A percentile compares a stretch with the other conserved stretches of the same genome.
phyloP scores from a whole-genome alignment of 2,797 vertebrate genomes.

The Parotocinclus haroldoi region DNA sequence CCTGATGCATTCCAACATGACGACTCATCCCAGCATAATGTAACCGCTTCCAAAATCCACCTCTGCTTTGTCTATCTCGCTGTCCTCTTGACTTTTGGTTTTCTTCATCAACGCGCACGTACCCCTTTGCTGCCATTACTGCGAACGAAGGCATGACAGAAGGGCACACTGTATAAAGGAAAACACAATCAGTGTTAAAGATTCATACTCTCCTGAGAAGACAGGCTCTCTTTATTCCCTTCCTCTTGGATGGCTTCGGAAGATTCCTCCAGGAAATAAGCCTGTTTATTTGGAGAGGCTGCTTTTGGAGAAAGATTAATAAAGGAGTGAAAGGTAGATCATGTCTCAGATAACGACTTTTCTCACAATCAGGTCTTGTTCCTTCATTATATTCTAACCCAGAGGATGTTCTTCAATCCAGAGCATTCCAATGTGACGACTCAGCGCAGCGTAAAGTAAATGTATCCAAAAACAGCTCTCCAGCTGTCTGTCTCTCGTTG shows the following conservation, averaged over 20 bases:
- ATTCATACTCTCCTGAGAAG: conserved; percentile 1
- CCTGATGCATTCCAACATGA: conserved; percentile 69
- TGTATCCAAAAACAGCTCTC: conserved; percentile 48
- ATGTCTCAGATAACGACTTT: neutral
- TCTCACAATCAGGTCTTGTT: conserved; percentile 36
- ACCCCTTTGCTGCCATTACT: too few species aligned
- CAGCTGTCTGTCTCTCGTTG: neutral
- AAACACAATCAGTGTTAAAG: neutral
- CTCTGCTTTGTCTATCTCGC: conserved; percentile 31
- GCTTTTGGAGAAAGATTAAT: conserved; percentile 1
- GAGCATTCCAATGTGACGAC: conserved; percentile 68
- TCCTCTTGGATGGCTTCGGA: neutral
- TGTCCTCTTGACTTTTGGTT: neutral
- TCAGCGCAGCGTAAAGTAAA: conserved; percentile 57
- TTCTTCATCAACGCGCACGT: neutral
- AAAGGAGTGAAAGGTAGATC: neutral
- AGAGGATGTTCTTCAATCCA: conserved; percentile 68
- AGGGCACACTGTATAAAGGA: neutral
- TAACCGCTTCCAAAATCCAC: conserved; percentile 53
- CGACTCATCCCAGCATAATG: conserved; percentile 61
- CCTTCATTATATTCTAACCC: conserved; percentile 68
- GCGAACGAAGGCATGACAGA: neutral
- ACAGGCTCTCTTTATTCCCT: neutral
- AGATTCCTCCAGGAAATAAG: neutral
- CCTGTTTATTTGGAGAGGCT: neutral